phyloP scores from a whole-genome alignment of 2,113 vertebrate genomes.

The Dascyllus trimaculatus region DNA sequence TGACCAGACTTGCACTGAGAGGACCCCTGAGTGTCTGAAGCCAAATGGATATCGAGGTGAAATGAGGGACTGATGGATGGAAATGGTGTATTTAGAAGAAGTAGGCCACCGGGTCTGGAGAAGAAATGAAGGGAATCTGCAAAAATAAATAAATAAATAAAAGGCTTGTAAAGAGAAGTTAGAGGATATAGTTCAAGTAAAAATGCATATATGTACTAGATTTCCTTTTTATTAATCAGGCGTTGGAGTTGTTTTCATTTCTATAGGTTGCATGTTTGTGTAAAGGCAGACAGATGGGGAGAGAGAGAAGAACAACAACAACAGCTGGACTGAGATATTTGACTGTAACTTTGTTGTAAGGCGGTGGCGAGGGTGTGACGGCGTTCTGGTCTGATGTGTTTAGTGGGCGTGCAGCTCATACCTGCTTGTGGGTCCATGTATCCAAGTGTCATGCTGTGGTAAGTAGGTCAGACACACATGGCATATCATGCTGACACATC shows the following conservation, averaged over 20 bases:
- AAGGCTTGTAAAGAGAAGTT: not conserved
- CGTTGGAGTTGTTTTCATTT: too few species aligned
- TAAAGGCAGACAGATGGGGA: not conserved
- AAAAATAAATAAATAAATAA: not conserved
- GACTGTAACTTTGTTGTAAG: not conserved
- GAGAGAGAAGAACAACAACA: constrained; percentile 2
- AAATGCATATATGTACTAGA: not conserved
- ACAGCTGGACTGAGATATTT: constrained; percentile 1
- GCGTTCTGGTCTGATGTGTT: constrained; percentile 6
- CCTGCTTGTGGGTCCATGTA: constrained; percentile 34
- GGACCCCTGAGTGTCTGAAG: constrained; percentile 1
- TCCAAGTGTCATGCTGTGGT: constrained; percentile 45
- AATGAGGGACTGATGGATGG: constrained; percentile 17
- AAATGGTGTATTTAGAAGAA: constrained; percentile 33
- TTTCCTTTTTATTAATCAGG: not conserved
- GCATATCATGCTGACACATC: constrained; percentile 69
- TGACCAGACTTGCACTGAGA: constrained; percentile 11
- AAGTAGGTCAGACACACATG: constrained; percentile 73
- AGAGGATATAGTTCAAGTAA: not conserved
- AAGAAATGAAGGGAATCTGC: not conserved
- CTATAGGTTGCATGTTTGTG: not conserved
- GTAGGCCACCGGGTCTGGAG: constrained; percentile 12
- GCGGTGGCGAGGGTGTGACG: not conserved
- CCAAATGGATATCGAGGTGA: not conserved
- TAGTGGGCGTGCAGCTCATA: constrained; percentile 5